phyloP scores from a whole-genome alignment of 1,140 invertebrate species.

The Lycorma delicatula region DNA sequence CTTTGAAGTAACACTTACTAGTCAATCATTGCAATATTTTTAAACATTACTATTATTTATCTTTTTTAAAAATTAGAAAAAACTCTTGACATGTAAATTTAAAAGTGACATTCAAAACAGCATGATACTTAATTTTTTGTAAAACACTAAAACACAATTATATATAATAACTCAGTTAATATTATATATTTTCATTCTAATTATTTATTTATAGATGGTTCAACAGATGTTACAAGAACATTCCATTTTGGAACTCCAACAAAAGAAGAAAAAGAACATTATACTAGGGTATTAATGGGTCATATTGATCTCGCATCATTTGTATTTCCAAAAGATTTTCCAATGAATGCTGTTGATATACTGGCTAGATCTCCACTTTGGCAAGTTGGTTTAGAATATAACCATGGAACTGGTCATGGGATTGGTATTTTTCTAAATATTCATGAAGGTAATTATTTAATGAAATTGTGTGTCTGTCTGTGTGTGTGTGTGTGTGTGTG shows the following conservation, averaged over 20 bases:
- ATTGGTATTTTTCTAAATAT: constrained; percentile 79
- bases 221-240: constrained; percentile 88
- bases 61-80: too few relatives aligned
- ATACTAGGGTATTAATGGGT: constrained; percentile 84
- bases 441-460: constrained; percentile 58
- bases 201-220: constrained; percentile 56
- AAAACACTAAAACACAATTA: too few relatives aligned
- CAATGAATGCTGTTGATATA: constrained; percentile 59
- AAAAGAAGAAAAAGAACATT: constrained; percentile 64
- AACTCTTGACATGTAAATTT: too few relatives aligned
- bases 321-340: constrained; percentile 55
- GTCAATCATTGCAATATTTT: too few relatives aligned
- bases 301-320: constrained; percentile 63
- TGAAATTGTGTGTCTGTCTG: neutral
- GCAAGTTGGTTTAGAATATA: constrained; percentile 70
- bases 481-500: neutral
- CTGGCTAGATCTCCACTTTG: constrained; percentile 71
- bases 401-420: constrained; percentile 83
- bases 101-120: too few relatives aligned
- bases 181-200: neutral
- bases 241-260: constrained; percentile 78
- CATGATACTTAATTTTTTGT: too few relatives aligned
- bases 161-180: too few relatives aligned
- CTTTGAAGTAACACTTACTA: too few relatives aligned
- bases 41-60: too few relatives aligned